phyloP scores from a whole-genome alignment of 2,888 invertebrate genomes.

The Blera fallax region DNA sequence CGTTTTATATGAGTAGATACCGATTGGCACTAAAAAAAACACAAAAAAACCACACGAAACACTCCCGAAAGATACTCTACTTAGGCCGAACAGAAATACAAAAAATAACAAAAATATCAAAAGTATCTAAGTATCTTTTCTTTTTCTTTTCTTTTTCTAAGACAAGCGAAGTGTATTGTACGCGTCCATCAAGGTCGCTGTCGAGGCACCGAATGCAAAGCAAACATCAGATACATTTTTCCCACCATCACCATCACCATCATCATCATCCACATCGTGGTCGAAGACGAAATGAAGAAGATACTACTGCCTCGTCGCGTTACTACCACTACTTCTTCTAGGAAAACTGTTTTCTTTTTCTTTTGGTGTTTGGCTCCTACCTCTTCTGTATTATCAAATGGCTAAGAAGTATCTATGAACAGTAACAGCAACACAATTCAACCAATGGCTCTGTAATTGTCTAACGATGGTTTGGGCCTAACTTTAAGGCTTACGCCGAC shows the following conservation, averaged over 20 bases:
- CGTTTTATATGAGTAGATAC: conserved; percentile 36
- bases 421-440: conserved; percentile 15
- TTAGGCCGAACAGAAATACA: background rate
- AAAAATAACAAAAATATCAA: background rate
- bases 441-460: conserved; percentile 42
- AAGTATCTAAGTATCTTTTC: conserved; percentile 36
- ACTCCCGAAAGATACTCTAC: conserved; percentile 21
- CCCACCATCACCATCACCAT: conserved; percentile 72
- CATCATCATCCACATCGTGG: conserved; percentile 55
- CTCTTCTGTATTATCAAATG: background rate
- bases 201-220: conserved; percentile 80
- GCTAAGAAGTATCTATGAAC: conserved; percentile 45
- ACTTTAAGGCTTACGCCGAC: conserved; percentile 43
- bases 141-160: conserved; percentile 12
- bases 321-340: conserved; percentile 24
- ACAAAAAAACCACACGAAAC: background rate
- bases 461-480: conserved; percentile 32
- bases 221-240: conserved; percentile 74
- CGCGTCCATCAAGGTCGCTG: conserved; percentile 82
- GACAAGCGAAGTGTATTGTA: conserved; percentile 73
- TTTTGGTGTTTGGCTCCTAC: background rate
- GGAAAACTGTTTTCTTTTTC: background rate
- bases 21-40: background rate
- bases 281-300: conserved; percentile 71
- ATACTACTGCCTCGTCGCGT: conserved; percentile 52